Evolutionary conservation across 2,888 invertebrate genomes (phyloP).

Genomic region (Ceriagrion tenellum): DNA sequence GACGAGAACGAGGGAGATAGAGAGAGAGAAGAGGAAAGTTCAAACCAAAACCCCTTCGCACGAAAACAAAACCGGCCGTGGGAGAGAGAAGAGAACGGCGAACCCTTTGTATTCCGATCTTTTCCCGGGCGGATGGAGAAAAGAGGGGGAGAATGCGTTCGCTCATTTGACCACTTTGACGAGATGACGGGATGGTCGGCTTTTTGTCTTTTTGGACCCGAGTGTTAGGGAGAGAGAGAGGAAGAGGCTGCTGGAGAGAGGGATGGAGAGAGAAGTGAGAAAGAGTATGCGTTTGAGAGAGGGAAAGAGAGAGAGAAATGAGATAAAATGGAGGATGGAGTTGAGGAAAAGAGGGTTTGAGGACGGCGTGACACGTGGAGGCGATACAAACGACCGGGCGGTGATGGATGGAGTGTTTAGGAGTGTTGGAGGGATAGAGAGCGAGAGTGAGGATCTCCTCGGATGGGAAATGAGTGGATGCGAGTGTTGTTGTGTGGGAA

Average conservation of each 20-base stretch:
- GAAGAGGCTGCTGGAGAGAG: too few relatives aligned
- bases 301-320: background rate
- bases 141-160: background rate
- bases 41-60: background rate
- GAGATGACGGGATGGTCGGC: background rate
- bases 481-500: background rate
- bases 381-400: background rate
- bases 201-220: background rate
- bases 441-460: background rate
- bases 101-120: constrained; percentile 26
- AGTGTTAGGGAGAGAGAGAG: background rate
- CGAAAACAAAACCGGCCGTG: background rate
- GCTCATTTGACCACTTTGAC: constrained; percentile 13
- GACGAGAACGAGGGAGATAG: background rate
- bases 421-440: too few relatives aligned
- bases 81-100: background rate
- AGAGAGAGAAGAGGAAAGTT: background rate
- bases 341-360: background rate
- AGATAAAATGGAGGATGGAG: background rate
- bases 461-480: background rate
- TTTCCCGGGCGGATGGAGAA: background rate
- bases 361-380: background rate
- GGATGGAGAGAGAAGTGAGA: background rate
- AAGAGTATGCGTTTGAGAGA: background rate
- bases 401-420: constrained; percentile 4